Base-by-base conservation (phyloP, 2,888 invertebrate genomes). In the Agriopis leucophaearia region DNA sequence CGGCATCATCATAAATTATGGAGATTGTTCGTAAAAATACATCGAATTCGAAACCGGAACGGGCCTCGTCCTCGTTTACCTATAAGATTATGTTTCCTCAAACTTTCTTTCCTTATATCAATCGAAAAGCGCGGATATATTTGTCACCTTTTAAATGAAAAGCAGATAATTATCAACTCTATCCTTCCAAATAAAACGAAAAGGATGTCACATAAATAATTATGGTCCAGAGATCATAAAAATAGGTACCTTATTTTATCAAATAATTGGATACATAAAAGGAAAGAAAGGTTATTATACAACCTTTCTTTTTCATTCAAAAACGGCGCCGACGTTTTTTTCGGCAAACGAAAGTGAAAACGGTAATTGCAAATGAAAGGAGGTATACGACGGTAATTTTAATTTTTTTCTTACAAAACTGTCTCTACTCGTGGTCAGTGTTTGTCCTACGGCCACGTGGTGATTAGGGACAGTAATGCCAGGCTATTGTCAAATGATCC, bases 401-500 rank as follows among this genome's bases (percentile, higher is more conserved):
- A 1, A 13, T 45, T 38, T 42, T 60, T 67, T 62, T 61, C 40
- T 55, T 54, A 54, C 50, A 35, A 61, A 35, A 47, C 36, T 61
- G 54, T 55, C 48, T 58, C n/a, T 18, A 51, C 5, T 47, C 13
- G 13, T 12, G 48, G 66, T 56, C 56, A 51, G 61, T 58, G 55
- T 63, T 59, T 60, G 64, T 64, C 68, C 68, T 69, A 64, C 38
- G 56, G 40, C 55, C 70, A 71, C 64, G 69, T 68, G 65, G 61
- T 71, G 71, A 80, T 80, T 77, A 80, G 69, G 66, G 62, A 65
- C 45, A 73, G 70, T 69, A 78, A 78, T 75, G 64, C 73, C 76
- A 75, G 73, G 77, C 69, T 78, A 78, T 80, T 69, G 76, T 74
- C 78, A 76, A 78, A 82, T 84, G 85, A 87, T 89, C 72, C 88